Percentiles rank a stretch among this genome's conserved stretches.
Evolutionary conservation across 64 coral and sea anemone species (phyloP).

Genomic region (Platygyra sinensis): DNA sequence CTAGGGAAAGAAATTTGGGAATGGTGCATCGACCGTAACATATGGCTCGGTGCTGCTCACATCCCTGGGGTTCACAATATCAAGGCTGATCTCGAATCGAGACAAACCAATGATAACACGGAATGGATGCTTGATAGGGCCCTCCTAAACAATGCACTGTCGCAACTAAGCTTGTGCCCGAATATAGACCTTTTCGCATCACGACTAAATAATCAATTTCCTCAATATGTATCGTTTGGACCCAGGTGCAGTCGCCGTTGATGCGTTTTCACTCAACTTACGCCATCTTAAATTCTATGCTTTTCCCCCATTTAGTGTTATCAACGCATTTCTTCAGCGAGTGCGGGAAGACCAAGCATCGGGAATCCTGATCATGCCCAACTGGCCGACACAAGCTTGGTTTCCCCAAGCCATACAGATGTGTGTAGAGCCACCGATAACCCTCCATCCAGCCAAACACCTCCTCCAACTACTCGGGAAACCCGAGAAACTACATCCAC

Average conservation of each 20-base stretch:
- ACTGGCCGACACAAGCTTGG: background rate
- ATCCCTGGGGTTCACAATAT: slow-evolving; percentile 51
- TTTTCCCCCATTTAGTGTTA: slow-evolving; percentile 35
- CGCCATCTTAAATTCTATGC: slow-evolving; percentile 9
- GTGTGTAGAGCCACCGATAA: background rate
- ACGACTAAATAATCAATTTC: background rate
- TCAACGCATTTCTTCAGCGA: background rate
- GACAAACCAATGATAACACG: background rate
- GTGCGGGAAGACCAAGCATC: slow-evolving; percentile 4
- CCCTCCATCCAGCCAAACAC: background rate
- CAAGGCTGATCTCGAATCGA: slow-evolving; percentile 49
- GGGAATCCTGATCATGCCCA: background rate
- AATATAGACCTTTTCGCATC: slow-evolving; percentile 45
- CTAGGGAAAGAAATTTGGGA: slow-evolving; percentile 44
- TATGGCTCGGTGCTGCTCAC: slow-evolving; percentile 48
- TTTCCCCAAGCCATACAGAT: slow-evolving; percentile 14
- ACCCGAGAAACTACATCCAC: background rate
- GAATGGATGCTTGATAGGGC: slow-evolving; percentile 52
- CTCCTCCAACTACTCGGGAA: slow-evolving; percentile 16
- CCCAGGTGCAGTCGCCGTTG: slow-evolving; percentile 18
- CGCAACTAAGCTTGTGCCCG: background rate
- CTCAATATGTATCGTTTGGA: slow-evolving; percentile 11
- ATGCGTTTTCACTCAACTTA: slow-evolving; percentile 32
- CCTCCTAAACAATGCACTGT: background rate
- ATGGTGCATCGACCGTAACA: slow-evolving; percentile 44